Conservation (phyloP, 2,797 vertebrate genomes). For the Siniperca undulata region DNA sequence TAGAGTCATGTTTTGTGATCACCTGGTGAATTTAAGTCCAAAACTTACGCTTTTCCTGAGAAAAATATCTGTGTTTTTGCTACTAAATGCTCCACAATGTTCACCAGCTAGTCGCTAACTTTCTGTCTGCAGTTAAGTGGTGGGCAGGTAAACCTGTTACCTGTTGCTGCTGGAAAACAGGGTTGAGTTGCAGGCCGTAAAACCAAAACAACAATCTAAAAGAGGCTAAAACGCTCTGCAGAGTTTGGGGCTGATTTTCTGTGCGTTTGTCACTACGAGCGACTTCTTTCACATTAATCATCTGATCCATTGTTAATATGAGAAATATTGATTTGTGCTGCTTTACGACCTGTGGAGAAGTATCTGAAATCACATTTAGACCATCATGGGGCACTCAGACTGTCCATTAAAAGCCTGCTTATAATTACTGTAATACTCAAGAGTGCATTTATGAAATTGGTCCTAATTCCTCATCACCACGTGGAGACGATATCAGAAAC, state of each 20-base stretch:
- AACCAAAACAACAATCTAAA: not conserved
- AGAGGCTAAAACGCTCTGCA: not conserved
- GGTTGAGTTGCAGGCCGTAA: not conserved
- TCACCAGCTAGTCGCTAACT: not conserved
- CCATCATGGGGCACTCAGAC: not conserved
- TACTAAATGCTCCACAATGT: not conserved
- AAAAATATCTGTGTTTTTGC: not conserved
- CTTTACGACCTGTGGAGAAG: not conserved
- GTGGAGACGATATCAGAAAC: not conserved
- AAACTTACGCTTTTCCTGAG: not conserved
- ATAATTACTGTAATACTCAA: not conserved
- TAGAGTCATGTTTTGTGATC: not conserved
- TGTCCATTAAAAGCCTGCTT: not conserved
- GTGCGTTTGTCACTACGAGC: not conserved
- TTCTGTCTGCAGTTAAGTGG: not conserved
- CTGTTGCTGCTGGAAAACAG: not conserved
- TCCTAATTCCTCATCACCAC: not conserved
- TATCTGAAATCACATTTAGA: not conserved
- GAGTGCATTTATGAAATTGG: not conserved
- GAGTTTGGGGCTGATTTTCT: not conserved
- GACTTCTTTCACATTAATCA: not conserved
- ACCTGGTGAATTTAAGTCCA: not conserved
- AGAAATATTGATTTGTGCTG: slow-evolving; percentile 1
- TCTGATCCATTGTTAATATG: not conserved
- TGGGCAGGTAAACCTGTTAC: too few species aligned